Evolutionary conservation across 2,113 vertebrate species (phyloP).

Genomic region (Galbula dea): DNA sequence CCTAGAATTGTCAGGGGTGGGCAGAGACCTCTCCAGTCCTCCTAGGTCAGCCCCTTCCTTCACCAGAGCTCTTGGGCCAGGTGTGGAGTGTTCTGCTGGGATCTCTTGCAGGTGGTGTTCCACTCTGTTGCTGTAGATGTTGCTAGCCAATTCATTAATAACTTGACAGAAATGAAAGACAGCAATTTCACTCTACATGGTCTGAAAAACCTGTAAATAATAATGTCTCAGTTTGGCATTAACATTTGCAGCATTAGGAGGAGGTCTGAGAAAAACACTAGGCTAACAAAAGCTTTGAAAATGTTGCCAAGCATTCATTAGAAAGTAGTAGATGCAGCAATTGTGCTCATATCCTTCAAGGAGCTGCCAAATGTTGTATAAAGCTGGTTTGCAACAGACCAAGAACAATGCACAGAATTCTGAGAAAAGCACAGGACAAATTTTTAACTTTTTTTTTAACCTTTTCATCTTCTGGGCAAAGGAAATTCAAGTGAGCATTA

Average conservation of each 20-base stretch:
- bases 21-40: too few species aligned
- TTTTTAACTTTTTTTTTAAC: not conserved
- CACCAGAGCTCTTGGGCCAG: not conserved
- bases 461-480: not conserved
- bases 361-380: not conserved
- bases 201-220: not conserved
- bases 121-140: not conserved
- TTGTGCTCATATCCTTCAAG: not conserved
- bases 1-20: too few species aligned
- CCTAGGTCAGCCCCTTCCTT: not conserved
- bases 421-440: not conserved
- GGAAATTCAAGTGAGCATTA: not conserved
- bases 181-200: not conserved
- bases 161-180: not conserved
- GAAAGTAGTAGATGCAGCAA: not conserved
- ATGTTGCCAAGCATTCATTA: not conserved
- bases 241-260: not conserved
- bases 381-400: not conserved
- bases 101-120: not conserved
- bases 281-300: not conserved
- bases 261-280: not conserved
- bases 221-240: not conserved
- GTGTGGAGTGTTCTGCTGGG: not conserved
- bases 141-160: not conserved
- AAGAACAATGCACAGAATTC: too few species aligned